Evolutionary conservation across 2,797 vertebrate species (phyloP), one percentile per base, ranked within the genome.

Genomic region (Gouania willdenowi): DNA sequence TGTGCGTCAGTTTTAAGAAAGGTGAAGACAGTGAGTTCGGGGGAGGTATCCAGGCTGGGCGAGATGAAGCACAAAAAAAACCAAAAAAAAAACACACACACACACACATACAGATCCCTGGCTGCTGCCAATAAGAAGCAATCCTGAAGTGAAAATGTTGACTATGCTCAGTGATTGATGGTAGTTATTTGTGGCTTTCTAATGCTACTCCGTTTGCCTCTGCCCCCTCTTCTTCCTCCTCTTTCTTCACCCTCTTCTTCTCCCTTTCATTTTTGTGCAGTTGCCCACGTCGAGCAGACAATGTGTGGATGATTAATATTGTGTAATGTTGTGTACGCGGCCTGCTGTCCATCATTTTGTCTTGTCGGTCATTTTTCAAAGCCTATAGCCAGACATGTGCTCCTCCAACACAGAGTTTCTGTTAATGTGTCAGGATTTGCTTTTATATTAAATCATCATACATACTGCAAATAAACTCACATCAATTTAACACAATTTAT

Each of bases 131-230:
- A 88, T 90, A 90, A 87, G 77, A 73, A 75, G 77, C 84, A 85
- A 88, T 90, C 86, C 80, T 74, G 88, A 87, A 88, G 77, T 88
- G 91, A 89, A 91, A 86, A 82, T 75, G 83, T 89, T 88, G 90
- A 89, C 84, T 88, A n/a, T n/a, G 81, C 79, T 47, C 56, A 62
- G 78, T 93, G 92, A 93, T 91, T 87, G 87, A 91, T 91, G 91
- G 89, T 75, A 77, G 86, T 91, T 93, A 89, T 90, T 82, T 92
- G 88, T 88, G 86, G 86, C 82, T 85, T 87, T 78, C 73, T 52
- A 84, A 79, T 75, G 71, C 79, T 82, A 83, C 79, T 76, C 50
- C 67, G n/a, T 70, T 72, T 76, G 71, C 75, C 60, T 53, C 50
- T 41, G 49, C 47, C 42, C 39, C 25, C 10, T 26, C 33, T 37